Conservation (phyloP, 2,888 invertebrate species). For the Scotopteryx bipunctaria region DNA sequence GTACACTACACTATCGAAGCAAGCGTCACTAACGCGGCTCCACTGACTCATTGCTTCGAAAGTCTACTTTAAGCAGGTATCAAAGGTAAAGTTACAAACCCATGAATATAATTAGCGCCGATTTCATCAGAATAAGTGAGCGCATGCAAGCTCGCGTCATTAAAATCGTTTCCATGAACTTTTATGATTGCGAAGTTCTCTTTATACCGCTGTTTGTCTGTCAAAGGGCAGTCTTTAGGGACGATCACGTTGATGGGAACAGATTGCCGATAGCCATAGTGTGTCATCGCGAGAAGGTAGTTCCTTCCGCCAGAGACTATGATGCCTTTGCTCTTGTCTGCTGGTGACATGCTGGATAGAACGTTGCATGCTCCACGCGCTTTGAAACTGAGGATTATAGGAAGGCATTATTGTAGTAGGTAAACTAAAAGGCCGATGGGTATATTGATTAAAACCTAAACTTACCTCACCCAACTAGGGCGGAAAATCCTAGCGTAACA, state of each 20-base stretch:
- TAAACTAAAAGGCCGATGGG: no score
- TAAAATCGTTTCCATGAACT: conserved; percentile 49
- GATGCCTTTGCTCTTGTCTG: conserved; percentile 52
- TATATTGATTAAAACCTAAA: no score
- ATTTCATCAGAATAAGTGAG: conserved; percentile 52
- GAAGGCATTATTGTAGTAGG: no score
- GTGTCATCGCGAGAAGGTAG: conserved; percentile 52
- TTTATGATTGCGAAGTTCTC: conserved; percentile 57
- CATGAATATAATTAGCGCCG: conserved; percentile 52
- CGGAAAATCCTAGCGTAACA: no score
- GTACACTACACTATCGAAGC: no score
- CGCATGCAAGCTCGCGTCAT: conserved; percentile 54
- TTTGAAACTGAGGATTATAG: conserved; percentile 47
- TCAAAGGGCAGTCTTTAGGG: conserved; percentile 50
- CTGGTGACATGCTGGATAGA: conserved; percentile 43
- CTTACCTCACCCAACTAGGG: no score
- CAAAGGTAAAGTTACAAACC: conserved; percentile 43
- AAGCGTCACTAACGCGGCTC: no score
- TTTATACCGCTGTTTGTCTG: conserved; percentile 50
- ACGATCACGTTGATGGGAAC: conserved; percentile 56
- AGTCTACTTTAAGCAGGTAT: no score
- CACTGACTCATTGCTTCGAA: no score
- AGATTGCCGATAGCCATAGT: conserved; percentile 52
- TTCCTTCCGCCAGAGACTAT: conserved; percentile 56
- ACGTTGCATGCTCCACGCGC: conserved; percentile 58